Base-by-base conservation (phyloP, 2,888 invertebrate species). In the Microchrysa polita region DNA sequence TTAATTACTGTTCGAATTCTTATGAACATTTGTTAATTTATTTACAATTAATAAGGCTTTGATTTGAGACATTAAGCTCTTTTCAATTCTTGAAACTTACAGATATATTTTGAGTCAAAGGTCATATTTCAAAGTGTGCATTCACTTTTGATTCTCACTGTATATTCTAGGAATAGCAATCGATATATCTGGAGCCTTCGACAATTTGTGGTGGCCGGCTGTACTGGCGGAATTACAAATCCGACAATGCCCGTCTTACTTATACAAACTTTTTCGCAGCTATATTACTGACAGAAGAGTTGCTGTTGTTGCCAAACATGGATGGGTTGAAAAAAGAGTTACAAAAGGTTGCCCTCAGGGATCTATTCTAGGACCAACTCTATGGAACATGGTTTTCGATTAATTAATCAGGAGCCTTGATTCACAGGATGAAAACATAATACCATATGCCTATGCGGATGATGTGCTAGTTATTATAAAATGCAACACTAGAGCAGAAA, bases 311-410 rank as follows among this genome's bases (percentile, higher is more conserved):
- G 42, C 7, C 42, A 42, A 42, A 9, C 12, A 9, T 42, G 42
- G 12, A 12, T 9, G 42, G 86, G 81, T 76, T 78, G 76, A 81
- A 12, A 42, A 42, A 42, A 42, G 42, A 42, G 42, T 42, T 42
- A 12, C 7, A 9, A 42, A 42, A 42, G 42, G 42, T 12, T 42
- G 42, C 42, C 42, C 42, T 7, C 12, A 42, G 42, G 42, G 42
- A 9, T 9, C 42, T 12, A 42, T 42, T 9, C 42, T 42, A 7
- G 42, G 42, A 12, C 42, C 42, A 42, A 42, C 7, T 42, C 12
- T 42, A 12, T 42, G 42, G 42, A 42, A 42, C 12, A 12, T 42
- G 42, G 42, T 42, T 12, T 42, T 42, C 12, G 12, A 42, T 12
- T 12, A 42, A 42, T 12, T 42, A 42, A 12, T 42, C 42, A 42